These are phyloP conservation scores for Patella depressa DNA, from an alignment of 2,888 invertebrate genomes.

Conservation along the genomic window DNA sequence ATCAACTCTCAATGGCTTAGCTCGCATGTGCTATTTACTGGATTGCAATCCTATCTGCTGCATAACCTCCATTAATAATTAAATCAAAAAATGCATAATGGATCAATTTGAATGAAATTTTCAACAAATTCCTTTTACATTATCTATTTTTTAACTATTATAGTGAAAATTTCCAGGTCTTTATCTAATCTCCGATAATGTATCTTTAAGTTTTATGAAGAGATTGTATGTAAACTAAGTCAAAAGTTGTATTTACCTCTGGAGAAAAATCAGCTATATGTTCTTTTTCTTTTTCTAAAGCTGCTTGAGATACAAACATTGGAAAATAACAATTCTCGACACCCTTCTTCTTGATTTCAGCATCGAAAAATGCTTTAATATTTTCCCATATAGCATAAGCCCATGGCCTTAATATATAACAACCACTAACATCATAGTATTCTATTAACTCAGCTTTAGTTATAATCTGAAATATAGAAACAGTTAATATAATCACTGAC, in stretches of 20 bases:
- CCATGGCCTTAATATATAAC: constrained; percentile 98
- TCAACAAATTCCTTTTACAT: too few species aligned
- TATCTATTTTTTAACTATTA: too few species aligned
- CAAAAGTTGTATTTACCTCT: constrained; percentile 79
- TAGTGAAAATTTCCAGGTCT: too few species aligned
- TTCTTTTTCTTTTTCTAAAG: constrained; percentile 93
- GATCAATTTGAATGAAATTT: too few species aligned
- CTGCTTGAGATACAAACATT: constrained; percentile 93
- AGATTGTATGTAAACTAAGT: background rate
- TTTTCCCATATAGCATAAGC: constrained; percentile 95
- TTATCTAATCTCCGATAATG: too few species aligned
- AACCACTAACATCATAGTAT: constrained; percentile 99
- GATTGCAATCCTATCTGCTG: too few species aligned
- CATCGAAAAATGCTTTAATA: constrained; percentile 88
- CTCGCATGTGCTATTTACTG: too few species aligned
- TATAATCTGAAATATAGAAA: constrained; percentile 74
- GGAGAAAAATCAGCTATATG: constrained; percentile 99
- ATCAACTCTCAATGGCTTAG: too few species aligned
- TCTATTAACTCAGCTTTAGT: constrained; percentile 97
- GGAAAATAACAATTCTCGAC: constrained; percentile 99
- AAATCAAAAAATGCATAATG: too few species aligned
- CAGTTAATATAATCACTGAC: too few species aligned
- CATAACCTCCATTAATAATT: too few species aligned
- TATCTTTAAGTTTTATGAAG: too few species aligned
- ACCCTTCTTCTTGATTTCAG: constrained; percentile 88